These are phyloP conservation scores for Agelastica alni DNA, from an alignment of 2,888 invertebrate genomes.

Conservation along the genomic window DNA sequence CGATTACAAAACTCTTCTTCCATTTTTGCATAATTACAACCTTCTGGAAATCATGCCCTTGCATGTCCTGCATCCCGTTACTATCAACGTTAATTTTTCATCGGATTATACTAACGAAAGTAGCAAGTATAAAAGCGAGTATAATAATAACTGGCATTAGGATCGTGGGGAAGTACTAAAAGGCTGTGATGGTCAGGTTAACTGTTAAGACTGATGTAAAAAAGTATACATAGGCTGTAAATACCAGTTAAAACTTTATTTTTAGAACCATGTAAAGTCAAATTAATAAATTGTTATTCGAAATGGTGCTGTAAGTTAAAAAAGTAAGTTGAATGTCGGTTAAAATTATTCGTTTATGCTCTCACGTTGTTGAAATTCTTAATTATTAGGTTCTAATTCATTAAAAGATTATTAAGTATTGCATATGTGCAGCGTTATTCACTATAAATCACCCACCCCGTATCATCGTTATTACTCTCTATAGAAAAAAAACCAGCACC, in stretches of 20 bases:
- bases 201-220: constrained; percentile 47
- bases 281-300: neutral
- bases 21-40: constrained; percentile 68
- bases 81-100: constrained; percentile 84
- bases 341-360: too few species aligned
- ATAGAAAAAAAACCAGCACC: too few species aligned
- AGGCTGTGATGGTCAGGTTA: constrained; percentile 52
- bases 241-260: constrained; percentile 34
- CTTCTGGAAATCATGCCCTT: constrained; percentile 63
- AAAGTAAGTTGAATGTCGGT: too few species aligned
- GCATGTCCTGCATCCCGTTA: constrained; percentile 80
- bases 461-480: too few species aligned
- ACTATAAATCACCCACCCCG: too few species aligned
- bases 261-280: constrained; percentile 25
- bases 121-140: constrained; percentile 1
- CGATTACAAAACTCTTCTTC: constrained; percentile 72
- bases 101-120: constrained; percentile 36
- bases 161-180: constrained; percentile 25
- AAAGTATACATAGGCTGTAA: constrained; percentile 35
- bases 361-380: too few species aligned
- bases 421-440: too few species aligned
- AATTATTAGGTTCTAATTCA: too few species aligned
- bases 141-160: constrained; percentile 36
- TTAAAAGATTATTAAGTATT: too few species aligned
- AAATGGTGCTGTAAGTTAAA: too few species aligned